These are phyloP conservation scores for Chymomyza caudatula DNA, from an alignment of 2,888 invertebrate genomes.

Conservation along the genomic window DNA sequence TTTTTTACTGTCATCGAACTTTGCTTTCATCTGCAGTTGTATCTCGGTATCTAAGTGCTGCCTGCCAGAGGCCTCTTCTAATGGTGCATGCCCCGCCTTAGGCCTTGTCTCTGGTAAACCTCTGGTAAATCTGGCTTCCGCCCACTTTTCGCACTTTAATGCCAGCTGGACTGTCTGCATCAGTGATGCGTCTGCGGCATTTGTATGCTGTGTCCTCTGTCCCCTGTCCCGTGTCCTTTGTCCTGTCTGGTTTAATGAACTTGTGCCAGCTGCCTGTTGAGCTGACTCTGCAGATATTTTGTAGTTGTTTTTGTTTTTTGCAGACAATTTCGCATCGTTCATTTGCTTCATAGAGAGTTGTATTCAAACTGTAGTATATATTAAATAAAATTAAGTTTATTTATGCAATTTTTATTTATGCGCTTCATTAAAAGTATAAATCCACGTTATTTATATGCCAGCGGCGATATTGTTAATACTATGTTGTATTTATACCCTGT, in stretches of 20 bases:
- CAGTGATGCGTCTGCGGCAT: background rate
- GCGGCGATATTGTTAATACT: conserved; percentile 52
- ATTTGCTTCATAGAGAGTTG: background rate
- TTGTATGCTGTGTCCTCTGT: background rate
- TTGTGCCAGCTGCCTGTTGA: background rate
- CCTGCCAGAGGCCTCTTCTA: background rate
- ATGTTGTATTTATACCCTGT: conserved; percentile 36
- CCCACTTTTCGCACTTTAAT: conserved; percentile 12
- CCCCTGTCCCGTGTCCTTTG: background rate
- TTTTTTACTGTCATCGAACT: background rate
- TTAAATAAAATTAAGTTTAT: conserved; percentile 66
- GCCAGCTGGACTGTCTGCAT: conserved; percentile 6
- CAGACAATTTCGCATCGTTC: background rate
- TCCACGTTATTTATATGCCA: conserved; percentile 54
- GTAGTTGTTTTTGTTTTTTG: background rate
- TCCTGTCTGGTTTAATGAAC: background rate
- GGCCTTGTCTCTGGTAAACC: background rate
- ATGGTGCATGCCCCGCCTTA: background rate
- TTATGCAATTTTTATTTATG: conserved; percentile 64
- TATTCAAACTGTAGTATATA: conserved; percentile 14
- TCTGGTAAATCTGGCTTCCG: background rate
- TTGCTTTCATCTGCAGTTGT: background rate
- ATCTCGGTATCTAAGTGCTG: background rate
- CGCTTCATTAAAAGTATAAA: conserved; percentile 72
- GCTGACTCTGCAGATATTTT: background rate